These are phyloP conservation scores for Orchestia grillus DNA, from an alignment of 1,140 invertebrate species.

Conservation along the genomic window DNA sequence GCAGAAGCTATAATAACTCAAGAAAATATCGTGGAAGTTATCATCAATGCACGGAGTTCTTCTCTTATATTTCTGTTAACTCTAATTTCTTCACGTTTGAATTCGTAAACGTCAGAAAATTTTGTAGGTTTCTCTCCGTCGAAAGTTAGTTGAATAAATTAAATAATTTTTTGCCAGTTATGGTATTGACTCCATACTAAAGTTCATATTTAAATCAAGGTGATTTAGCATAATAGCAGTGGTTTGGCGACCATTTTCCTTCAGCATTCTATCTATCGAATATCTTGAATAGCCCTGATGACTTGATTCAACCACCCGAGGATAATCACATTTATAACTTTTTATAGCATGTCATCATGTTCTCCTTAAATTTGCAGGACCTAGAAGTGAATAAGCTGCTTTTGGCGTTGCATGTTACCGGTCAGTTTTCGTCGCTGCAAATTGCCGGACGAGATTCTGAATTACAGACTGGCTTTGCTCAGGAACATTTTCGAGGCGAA, in stretches of 20 bases:
- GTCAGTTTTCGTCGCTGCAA: background rate
- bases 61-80: background rate
- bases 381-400: background rate
- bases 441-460: slow-evolving; percentile 31
- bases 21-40: background rate
- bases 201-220: background rate
- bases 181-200: background rate
- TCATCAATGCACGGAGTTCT: background rate
- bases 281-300: background rate
- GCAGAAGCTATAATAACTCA: background rate
- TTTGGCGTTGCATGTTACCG: slow-evolving; percentile 27
- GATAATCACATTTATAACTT: slow-evolving; percentile 10
- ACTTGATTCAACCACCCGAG: background rate
- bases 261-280: background rate
- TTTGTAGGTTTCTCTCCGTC: background rate
- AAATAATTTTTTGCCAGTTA: background rate
- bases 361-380: background rate
- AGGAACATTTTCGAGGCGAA: slow-evolving; percentile 27
- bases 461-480: slow-evolving; percentile 18
- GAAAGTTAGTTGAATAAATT: background rate
- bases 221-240: background rate
- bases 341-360: background rate
- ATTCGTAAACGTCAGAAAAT: background rate
- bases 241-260: background rate
- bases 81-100: background rate